Percentiles rank a stretch among this genome's conserved stretches.
Evolutionary conservation across 2,113 vertebrate species (phyloP).

Genomic region (Xiphophorus maculatus): DNA sequence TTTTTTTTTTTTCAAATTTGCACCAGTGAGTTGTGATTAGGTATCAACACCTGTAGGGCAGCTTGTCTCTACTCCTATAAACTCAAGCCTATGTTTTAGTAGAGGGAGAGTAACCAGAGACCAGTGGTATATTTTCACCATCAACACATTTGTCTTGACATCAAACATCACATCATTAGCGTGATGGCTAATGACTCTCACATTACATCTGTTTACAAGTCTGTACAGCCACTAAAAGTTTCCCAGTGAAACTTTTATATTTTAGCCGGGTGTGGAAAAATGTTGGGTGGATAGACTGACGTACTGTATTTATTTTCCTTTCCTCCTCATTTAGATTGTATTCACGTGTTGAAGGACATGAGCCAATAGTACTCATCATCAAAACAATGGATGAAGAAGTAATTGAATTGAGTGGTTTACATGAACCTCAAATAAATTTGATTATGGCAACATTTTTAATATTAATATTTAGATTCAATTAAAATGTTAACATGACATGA

Average conservation of each 20-base stretch:
- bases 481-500: neutral
- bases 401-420: neutral
- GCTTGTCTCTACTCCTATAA: constrained; percentile 4
- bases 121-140: constrained; percentile 48
- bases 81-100: neutral
- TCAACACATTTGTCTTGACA: constrained; percentile 58
- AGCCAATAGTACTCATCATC: constrained; percentile 82
- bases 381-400: constrained; percentile 84
- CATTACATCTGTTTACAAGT: neutral
- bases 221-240: neutral
- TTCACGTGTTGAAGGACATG: constrained; percentile 80
- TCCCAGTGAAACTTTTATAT: neutral
- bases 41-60: constrained; percentile 11
- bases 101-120: constrained; percentile 5
- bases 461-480: neutral
- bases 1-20: too few relatives aligned
- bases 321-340: constrained; percentile 78
- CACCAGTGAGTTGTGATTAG: neutral
- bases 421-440: neutral
- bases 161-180: constrained; percentile 15
- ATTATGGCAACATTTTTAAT: neutral
- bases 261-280: neutral
- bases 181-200: neutral
- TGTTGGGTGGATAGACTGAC: too few relatives aligned
- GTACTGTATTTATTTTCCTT: neutral